Base-by-base conservation (phyloP, 1,140 invertebrate genomes). In the Drosophila setifemur region DNA sequence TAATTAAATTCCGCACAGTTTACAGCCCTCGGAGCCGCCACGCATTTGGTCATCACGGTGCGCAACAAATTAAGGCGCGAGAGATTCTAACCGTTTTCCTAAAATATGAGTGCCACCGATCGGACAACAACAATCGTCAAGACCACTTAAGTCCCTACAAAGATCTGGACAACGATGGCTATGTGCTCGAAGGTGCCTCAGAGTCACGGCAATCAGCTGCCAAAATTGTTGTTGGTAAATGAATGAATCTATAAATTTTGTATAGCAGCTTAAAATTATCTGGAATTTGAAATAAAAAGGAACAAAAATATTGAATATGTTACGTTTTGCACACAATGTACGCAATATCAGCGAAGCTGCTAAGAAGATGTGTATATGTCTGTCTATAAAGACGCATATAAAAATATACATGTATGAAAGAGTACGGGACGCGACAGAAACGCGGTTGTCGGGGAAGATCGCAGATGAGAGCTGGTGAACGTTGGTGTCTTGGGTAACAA, bases 121-220 rank as follows among this genome's bases (percentile, higher is more conserved):
- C 16, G 60, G 26, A 28, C 26, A 40, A 37, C 33, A 33, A 16
- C 9, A 19, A 33, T 12, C 45, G 82, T 89, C 18, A 89, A 50
- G 16, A 89, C 76, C 40, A 89, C 83, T 40, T 89, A 89, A 9
- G 88, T 88, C 7, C 88, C 88, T 52, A 89, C 85, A 61, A 89
- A 89, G 49, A 89, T 89, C 54, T 89, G 88, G 29, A 88, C 76
- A 37, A 89, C 79, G 25, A 89, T 73, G 11, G 88, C 88, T 23
- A 89, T 77, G 52, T 89, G 88, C 48, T 88, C 83, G 21, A 89
- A 88, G 33, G 75, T 89, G 58, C 88, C 83, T 88, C 33, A 89
- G 29, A 5, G 83, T 66, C 37, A 89, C 77, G 35, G 88, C 88
- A 74, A 89, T 75, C 45, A 89, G 49, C 87, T 89, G 66, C 9